These are phyloP conservation scores for Ceratitis capitata DNA, from an alignment of 1,140 invertebrate species.

Conservation along the genomic window DNA sequence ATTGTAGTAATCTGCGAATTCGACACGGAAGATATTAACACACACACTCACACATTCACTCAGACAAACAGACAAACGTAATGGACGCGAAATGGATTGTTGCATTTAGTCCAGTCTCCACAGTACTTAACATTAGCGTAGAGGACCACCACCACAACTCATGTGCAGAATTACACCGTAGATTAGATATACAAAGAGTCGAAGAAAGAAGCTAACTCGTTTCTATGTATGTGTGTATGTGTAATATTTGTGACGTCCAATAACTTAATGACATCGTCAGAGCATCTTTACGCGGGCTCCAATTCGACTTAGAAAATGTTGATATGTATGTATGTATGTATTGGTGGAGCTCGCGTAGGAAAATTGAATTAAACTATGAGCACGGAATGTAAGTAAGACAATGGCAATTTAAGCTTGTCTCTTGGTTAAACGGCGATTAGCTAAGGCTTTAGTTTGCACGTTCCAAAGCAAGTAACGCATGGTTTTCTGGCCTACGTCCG, in stretches of 20 bases:
- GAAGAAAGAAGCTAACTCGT: background rate
- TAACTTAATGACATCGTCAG: constrained; percentile 6
- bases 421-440: constrained; percentile 9
- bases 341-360: background rate
- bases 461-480: background rate
- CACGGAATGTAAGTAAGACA: background rate
- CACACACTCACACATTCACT: background rate
- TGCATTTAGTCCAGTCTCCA: background rate
- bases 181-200: background rate
- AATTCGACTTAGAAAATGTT: background rate
- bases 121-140: background rate
- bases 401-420: background rate
- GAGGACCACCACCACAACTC: background rate
- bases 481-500: background rate
- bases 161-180: background rate
- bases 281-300: background rate
- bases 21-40: background rate
- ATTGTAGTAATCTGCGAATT: background rate
- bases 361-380: background rate
- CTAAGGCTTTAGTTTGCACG: background rate
- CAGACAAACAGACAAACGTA: no score
- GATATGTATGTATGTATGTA: background rate
- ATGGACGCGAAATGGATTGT: background rate
- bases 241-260: background rate
- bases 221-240: background rate